Base-by-base conservation (phyloP, 2,888 invertebrate species). In the Acanthococcus lagerstroemiae region DNA sequence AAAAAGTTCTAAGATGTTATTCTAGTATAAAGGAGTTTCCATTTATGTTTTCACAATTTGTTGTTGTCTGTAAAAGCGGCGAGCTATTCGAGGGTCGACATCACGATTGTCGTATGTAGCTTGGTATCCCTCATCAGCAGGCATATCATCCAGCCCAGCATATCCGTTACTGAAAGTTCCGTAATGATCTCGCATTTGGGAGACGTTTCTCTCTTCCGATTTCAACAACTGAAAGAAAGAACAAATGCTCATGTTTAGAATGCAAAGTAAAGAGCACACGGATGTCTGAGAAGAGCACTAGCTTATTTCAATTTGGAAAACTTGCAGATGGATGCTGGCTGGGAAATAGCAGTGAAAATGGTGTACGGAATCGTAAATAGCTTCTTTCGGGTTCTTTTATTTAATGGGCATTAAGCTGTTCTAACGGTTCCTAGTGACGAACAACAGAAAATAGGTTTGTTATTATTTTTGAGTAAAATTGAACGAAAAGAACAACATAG, bases 11-110 rank as follows among this genome's bases (percentile, higher is more conserved):
- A 30, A 9, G 37, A 30, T 30, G 37, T 30, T 30, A 9, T 30
- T 30, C 37, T 30, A 37, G 37, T 37, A 37, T 15, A 37, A 3
- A 37, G 30, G 44, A 56, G 22, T 37, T 21, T 30, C 27, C 37
- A 30, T 58, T 55, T 26, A 58, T 45, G 46, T 58, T 46, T 58
- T 58, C 45, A 45, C 22, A 26, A 58, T 58, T 58, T 58, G 48
- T 52, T 63, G 63, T 52, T 54, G 63, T 63, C 54, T 63, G 54
- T 24, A 54, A 54, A 63, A 54, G 37, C 27, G 25, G 24, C 63
- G 63, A 21, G 37, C 37, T 27, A 63, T 50, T 63, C 63, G 52
- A 50, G 63, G 50, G 17, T 63, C 58, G 46, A 15, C 63, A 30
- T 61, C 61, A 21, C 52, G 48, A 22, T 26, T 50, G 44, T 63